Conservation (phyloP, 2,797 vertebrate species). For the Phoxinus dragarum region DNA sequence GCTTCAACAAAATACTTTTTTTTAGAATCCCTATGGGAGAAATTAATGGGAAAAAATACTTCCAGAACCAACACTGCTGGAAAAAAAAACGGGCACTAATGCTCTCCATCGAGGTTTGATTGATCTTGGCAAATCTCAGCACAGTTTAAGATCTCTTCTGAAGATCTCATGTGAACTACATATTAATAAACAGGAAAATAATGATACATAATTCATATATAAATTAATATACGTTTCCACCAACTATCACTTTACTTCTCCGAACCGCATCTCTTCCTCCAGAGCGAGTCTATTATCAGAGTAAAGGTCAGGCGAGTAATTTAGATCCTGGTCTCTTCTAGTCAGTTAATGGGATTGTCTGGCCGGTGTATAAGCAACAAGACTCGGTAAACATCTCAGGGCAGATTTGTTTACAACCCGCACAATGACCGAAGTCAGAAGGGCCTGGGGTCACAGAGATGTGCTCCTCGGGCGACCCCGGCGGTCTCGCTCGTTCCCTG, state of each 20-base stretch:
- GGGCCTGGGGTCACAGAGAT: constrained; percentile 53
- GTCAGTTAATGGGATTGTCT: constrained; percentile 56
- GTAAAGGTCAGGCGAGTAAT: constrained; percentile 48
- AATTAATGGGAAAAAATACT: background rate
- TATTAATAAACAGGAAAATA: background rate
- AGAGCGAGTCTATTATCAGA: constrained; percentile 36
- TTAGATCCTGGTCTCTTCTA: constrained; percentile 53
- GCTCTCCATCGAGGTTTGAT: background rate
- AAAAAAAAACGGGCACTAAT: background rate
- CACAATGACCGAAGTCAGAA: constrained; percentile 50
- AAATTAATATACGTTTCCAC: background rate
- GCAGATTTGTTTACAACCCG: constrained; percentile 36
- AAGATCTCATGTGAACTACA: background rate
- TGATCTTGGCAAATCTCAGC: background rate
- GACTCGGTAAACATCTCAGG: constrained; percentile 51
- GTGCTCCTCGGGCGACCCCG: constrained; percentile 49
- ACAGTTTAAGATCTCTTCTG: background rate
- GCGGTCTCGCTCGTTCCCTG: constrained; percentile 8
- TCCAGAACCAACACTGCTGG: background rate
- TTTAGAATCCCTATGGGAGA: background rate
- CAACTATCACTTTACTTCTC: no score
- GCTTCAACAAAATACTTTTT: background rate
- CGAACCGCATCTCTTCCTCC: background rate
- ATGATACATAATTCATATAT: background rate
- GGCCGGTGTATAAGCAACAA: constrained; percentile 22